Base-by-base conservation (phyloP, 2,797 vertebrate species). In the Labeo calbasu region DNA sequence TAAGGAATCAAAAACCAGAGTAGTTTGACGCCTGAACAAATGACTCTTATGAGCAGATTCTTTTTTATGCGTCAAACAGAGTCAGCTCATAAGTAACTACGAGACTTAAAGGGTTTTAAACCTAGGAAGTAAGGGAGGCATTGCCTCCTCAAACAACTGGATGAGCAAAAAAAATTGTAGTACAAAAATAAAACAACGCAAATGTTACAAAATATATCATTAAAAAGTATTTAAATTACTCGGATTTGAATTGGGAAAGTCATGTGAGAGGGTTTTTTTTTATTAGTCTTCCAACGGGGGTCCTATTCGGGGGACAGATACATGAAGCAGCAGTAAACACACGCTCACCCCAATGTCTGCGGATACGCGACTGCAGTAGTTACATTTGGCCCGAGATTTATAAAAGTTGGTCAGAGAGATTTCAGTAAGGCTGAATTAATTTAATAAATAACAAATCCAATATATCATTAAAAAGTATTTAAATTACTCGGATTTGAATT, bases 221-320 rank as follows among this genome's bases (percentile, higher is more conserved):
- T 40, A 40, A 40, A 40, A 40, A 40, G 5, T 43, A 1, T 43
- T 8, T 43, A 43, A 32, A 32, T 32, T 32, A 32, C 28, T 32
- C 28, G 2, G 28, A 2, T 32, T 32, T 32, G 28, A 32, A 32
- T 32, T 32, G 28, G 28, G 28, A 32, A 32, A 32, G 28, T 32
- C 28, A 32, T 3, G n/a, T n/a, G n/a, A n/a, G n/a, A n/a, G n/a
- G n/a, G n/a, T n/a, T n/a, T n/a, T n/a, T n/a, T n/a, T n/a, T n/a
- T n/a, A n/a, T n/a, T n/a, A n/a, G n/a, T n/a, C n/a, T n/a, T n/a
- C n/a, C n/a, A 94, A 92, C 91, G 91, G 92, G 86, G 86, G 91
- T 91, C 86, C 91, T 92, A 61, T 82, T 83, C 61, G 81, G 87
- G 84, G 84, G 80, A 90, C 85, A 88, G 86, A 77, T 87, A 83